Percentiles rank a stretch among this genome's conserved stretches.
Conservation (phyloP, 1,140 invertebrate species). For the Eubasilissa regina region DNA sequence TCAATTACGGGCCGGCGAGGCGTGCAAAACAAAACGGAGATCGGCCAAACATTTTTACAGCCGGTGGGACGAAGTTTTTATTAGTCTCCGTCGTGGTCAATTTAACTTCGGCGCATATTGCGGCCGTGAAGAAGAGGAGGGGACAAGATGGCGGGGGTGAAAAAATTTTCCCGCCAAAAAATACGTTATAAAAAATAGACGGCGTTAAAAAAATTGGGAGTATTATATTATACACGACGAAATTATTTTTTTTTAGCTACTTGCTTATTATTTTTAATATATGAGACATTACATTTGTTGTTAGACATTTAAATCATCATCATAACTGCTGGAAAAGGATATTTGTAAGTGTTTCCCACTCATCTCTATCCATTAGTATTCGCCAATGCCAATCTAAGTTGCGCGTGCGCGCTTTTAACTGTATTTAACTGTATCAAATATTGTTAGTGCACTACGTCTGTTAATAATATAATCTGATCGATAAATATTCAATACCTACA, state of each 20-base stretch:
- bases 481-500: too few species aligned
- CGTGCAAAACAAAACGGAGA: background rate
- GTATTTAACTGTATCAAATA: too few species aligned
- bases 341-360: too few species aligned
- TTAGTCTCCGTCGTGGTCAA: conserved; percentile 14
- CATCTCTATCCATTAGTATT: too few species aligned
- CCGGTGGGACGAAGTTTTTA: conserved; percentile 16
- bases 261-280: too few species aligned
- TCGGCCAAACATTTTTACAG: conserved; percentile 9
- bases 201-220: background rate
- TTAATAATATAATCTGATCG: too few species aligned
- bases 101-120: conserved; percentile 22
- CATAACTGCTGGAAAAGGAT: too few species aligned
- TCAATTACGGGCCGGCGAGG: background rate
- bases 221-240: background rate
- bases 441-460: too few species aligned
- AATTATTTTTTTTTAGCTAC: background rate
- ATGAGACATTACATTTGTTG: too few species aligned
- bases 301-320: too few species aligned
- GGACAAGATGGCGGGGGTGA: conserved; percentile 5
- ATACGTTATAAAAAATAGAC: conserved; percentile 1
- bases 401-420: too few species aligned
- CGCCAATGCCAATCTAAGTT: too few species aligned
- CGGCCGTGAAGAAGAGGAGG: background rate
- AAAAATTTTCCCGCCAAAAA: conserved; percentile 21